phyloP scores from a whole-genome alignment of 2,888 invertebrate species.

The Operophtera brumata region DNA sequence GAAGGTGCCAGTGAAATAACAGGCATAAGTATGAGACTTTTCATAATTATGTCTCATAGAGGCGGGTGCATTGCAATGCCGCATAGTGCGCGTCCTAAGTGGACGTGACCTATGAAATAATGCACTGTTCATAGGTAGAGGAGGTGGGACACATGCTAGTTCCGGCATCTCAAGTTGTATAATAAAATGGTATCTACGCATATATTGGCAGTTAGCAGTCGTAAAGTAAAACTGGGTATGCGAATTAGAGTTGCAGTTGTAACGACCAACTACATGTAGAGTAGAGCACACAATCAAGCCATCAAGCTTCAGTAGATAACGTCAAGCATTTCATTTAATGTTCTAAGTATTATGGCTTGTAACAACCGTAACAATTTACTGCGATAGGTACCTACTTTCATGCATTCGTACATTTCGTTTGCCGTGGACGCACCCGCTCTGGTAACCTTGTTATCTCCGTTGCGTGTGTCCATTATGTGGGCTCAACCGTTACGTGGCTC shows the following conservation, averaged over 20 bases:
- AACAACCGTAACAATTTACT: conserved; percentile 26
- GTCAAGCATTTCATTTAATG: conserved; percentile 16
- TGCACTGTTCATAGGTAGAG: too few species aligned
- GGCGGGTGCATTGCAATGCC: too few species aligned
- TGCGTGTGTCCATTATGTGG: conserved; percentile 44
- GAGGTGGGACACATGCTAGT: too few species aligned
- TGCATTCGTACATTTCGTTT: conserved; percentile 47
- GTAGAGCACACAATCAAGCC: conserved; percentile 8
- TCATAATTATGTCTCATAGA: too few species aligned
- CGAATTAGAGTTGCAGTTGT: background rate
- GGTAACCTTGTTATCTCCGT: conserved; percentile 67
- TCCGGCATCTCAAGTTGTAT: too few species aligned
- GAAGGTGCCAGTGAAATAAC: too few species aligned
- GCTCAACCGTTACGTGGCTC: conserved; percentile 57
- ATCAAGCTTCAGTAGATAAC: conserved; percentile 11
- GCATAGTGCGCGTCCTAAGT: too few species aligned
- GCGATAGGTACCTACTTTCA: conserved; percentile 14
- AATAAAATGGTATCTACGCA: too few species aligned
- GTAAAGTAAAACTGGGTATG: too few species aligned
- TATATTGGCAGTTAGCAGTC: too few species aligned
- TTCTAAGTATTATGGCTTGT: conserved; percentile 19
- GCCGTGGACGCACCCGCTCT: conserved; percentile 50
- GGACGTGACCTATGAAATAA: too few species aligned
- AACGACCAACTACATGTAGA: conserved; percentile 1
- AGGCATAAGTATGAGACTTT: too few species aligned